phyloP scores from a whole-genome alignment of 2,888 invertebrate genomes.

The Cremastinae sp. region DNA sequence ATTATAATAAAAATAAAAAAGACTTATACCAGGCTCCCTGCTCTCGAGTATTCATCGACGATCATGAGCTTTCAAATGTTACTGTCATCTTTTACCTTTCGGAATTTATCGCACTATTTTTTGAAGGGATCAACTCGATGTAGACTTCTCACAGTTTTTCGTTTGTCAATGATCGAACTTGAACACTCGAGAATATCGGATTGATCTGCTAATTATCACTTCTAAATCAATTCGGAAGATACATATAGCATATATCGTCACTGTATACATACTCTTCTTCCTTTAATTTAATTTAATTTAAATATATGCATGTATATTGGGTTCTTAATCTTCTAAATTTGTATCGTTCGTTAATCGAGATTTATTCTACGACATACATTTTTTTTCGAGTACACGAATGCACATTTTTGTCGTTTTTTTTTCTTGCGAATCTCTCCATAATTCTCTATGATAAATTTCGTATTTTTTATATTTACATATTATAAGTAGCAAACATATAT shows the following conservation, averaged over 20 bases:
- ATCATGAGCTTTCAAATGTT: slow-evolving; percentile 27
- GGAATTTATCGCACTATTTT: not conserved
- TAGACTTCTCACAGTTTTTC: slow-evolving; percentile 9
- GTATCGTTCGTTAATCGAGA: slow-evolving; percentile 37
- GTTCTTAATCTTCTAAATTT: slow-evolving; percentile 21
- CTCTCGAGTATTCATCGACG: slow-evolving; percentile 47
- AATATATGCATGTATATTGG: slow-evolving; percentile 21
- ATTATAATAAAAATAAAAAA: slow-evolving; percentile 62
- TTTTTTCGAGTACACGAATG: slow-evolving; percentile 47
- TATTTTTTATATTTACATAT: slow-evolving; percentile 53
- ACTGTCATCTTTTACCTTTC: not conserved
- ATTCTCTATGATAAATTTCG: slow-evolving; percentile 34
- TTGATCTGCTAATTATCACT: slow-evolving; percentile 40
- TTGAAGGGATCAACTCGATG: not conserved
- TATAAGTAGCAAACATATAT: slow-evolving; percentile 42
- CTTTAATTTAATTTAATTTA: slow-evolving; percentile 35
- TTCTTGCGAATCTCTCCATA: slow-evolving; percentile 20
- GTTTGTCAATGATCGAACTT: slow-evolving; percentile 6
- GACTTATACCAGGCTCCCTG: slow-evolving; percentile 50
- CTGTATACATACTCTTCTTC: slow-evolving; percentile 44
- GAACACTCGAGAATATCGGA: slow-evolving; percentile 8
- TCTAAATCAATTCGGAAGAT: slow-evolving; percentile 50
- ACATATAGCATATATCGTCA: slow-evolving; percentile 34
- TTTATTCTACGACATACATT: slow-evolving; percentile 57
- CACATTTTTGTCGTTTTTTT: slow-evolving; percentile 36